Evolutionary conservation across 2,888 invertebrate genomes (phyloP).

Genomic region (Unio pictorum): DNA sequence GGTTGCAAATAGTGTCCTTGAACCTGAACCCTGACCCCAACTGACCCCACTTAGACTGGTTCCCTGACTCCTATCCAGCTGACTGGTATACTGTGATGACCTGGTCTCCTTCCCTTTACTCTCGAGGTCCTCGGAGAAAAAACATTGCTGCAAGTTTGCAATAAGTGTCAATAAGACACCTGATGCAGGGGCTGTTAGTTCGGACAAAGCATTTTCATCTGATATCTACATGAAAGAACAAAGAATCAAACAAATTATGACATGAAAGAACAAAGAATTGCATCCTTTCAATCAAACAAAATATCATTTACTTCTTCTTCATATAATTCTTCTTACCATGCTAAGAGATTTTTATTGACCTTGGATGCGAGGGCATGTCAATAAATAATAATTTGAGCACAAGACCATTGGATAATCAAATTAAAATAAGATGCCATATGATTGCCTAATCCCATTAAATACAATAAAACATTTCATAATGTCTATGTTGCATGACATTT

Average conservation of each 20-base stretch:
- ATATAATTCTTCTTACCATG: too few relatives aligned
- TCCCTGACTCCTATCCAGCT: conserved; percentile 70
- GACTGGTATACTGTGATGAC: conserved; percentile 74
- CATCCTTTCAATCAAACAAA: too few relatives aligned
- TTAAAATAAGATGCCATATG: too few relatives aligned
- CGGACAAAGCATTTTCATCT: conserved; percentile 80
- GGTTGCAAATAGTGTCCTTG: conserved; percentile 65
- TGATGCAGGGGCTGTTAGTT: conserved; percentile 84
- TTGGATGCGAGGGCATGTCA: too few relatives aligned
- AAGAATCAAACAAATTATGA: neutral
- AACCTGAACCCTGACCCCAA: conserved; percentile 53
- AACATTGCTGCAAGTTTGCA: conserved; percentile 79
- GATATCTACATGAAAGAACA: conserved; percentile 24
- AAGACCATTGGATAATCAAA: too few relatives aligned
- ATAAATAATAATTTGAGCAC: too few relatives aligned
- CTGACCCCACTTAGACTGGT: conserved; percentile 21
- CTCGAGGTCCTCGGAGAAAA: conserved; percentile 46
- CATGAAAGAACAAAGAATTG: conserved; percentile 8
- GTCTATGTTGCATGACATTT: too few relatives aligned
- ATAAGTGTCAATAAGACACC: conserved; percentile 85
- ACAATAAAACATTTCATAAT: too few relatives aligned
- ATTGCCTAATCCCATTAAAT: too few relatives aligned
- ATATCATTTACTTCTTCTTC: too few relatives aligned
- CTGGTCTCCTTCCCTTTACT: conserved; percentile 20
- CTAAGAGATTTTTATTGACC: too few relatives aligned